These are phyloP conservation scores for Anthoscopus minutus DNA, from an alignment of 2,113 vertebrate genomes.

Conservation along the genomic window DNA sequence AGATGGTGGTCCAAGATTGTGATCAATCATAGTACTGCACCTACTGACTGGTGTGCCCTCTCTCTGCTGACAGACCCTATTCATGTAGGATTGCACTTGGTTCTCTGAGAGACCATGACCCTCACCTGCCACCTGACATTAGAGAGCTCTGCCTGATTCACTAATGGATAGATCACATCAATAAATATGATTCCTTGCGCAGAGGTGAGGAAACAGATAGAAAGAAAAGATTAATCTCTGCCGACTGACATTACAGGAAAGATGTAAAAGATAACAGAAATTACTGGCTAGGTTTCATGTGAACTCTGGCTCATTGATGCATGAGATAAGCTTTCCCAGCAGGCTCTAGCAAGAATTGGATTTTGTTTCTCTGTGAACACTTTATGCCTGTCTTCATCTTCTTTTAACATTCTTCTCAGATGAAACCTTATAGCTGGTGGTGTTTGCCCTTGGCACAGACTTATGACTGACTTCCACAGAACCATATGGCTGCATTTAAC, in stretches of 20 bases:
- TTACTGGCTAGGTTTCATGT: conserved; percentile 29
- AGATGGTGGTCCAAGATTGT: accelerated
- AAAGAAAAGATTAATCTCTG: conserved; percentile 43
- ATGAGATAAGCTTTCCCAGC: conserved; percentile 49
- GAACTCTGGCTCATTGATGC: conserved; percentile 33
- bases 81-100: background rate
- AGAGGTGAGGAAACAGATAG: conserved; percentile 27
- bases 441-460: conserved; percentile 22
- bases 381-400: conserved; percentile 47
- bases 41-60: background rate
- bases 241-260: background rate
- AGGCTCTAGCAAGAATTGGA: conserved; percentile 16
- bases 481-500: conserved; percentile 31
- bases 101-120: background rate
- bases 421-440: conserved; percentile 45
- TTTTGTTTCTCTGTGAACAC: conserved; percentile 31
- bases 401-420: conserved; percentile 40
- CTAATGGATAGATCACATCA: conserved; percentile 48
- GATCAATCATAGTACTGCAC: background rate
- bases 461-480: conserved; percentile 19
- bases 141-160: background rate
- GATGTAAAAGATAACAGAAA: conserved; percentile 58
- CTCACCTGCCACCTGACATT: conserved; percentile 1
- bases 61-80: background rate
- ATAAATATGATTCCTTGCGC: conserved; percentile 17